Evolutionary conservation across 92 coral and sea anemone species (phyloP), one percentile per base, ranked within the genome.

Genomic region (Blastomussa wellsi): DNA sequence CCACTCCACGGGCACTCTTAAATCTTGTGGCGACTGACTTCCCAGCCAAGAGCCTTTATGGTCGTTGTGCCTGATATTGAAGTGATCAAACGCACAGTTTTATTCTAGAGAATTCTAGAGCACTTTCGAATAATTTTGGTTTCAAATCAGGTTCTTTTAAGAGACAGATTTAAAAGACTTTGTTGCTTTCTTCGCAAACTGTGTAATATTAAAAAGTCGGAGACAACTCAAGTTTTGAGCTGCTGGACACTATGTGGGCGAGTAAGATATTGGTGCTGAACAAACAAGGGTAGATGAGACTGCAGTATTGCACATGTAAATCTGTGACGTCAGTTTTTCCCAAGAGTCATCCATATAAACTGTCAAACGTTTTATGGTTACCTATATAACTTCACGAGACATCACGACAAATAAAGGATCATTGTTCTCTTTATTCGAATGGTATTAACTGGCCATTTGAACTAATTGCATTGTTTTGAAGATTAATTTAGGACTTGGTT

Each of bases 61-160:
- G 47, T 42, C 41, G 82, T 41, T 73, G 10, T 26, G 44, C 44
- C 2, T 39, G 74, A 80, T 80, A 80, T 80, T 47, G 84, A 65
- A 20, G 13, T 17, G 22, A 60, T 24, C 38, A 33, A 53, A 77
- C 7, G 41, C 72, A 79, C 82, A 73, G 7, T 62, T 42, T 62
- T 28, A n/a, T 41, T 64, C 37, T 55, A 0, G 32, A 35, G 67
- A 16, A n/a, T 41, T 64, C 37, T 55, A 0, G 32, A 35, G 67
- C 47, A 35, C 17, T 10, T 33, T 52, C 17, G 44, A 32, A 3
- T 19, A 24, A 52, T 57, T 77, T 35, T 55, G 3, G 7, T 31
- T 52, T 77, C 20, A 9, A 4, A 11, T 77, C 20, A 70, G 12
- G 44, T 35, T 70, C 68, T 62, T 62, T 36, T 4, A n/a, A n/a